Base-by-base conservation (phyloP, 2,797 vertebrate species). In the Podarcis lilfordi region DNA sequence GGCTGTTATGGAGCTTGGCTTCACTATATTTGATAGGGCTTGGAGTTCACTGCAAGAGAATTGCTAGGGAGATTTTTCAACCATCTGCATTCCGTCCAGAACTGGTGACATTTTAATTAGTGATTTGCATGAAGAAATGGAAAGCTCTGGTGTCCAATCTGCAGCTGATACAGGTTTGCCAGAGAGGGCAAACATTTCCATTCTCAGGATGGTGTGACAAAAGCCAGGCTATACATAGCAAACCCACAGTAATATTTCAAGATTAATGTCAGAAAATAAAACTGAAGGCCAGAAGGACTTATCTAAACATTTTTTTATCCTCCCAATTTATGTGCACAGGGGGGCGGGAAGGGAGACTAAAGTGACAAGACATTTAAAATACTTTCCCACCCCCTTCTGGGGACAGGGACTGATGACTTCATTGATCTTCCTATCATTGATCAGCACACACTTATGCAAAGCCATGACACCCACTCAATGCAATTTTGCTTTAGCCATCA, bases 31-130 rank as follows among this genome's bases (percentile, higher is more conserved):
- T 61, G 59, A 61, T 19, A 61, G 59, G 59, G 5, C 59, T 21
- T 10, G 59, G 59, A 61, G 21, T 61, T 69, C 66, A 69, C 21
- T 25, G 21, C 69, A 74, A 8, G 45, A 84, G 11, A 74, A 25
- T 69, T 69, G 66, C 17, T 72, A 59, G 19, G 5, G 32, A 84
- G 50, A 84, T 84, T 61, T 75, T 55, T 37, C 11, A 75, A 40
- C 50, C 6, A 71, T 50, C 66, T 83, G 69, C 50, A 21, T 74
- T 81, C 23, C 17, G 10, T 84, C 10, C n/a, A 71, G 32, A 86
- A 86, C 27, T 68, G 43, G 79, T 86, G n/a, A 35, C 76, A 79
- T 32, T 32, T 86, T 79, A 69, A 86, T 78, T 86, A 79, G 61
- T 75, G 25, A 29, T 13, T 10, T 32, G 8, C 27, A 27, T 27